These are phyloP conservation scores for Naja naja DNA, from an alignment of 2,113 vertebrate genomes.

Conservation along the genomic window DNA sequence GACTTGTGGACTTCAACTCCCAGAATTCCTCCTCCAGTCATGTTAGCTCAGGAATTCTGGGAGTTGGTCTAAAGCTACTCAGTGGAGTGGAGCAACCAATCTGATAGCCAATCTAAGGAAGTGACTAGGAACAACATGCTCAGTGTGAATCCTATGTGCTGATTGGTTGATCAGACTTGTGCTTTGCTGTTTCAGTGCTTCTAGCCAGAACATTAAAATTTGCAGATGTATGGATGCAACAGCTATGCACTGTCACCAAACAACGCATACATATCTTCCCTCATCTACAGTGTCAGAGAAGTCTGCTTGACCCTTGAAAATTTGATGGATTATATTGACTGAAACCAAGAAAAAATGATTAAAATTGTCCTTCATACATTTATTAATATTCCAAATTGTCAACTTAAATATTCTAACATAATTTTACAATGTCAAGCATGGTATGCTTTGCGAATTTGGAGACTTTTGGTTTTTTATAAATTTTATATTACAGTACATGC, in stretches of 20 bases:
- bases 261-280: neutral
- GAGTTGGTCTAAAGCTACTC: neutral
- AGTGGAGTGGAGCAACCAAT: neutral
- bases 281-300: neutral
- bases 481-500: neutral
- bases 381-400: neutral
- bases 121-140: neutral
- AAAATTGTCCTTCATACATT: neutral
- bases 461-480: neutral
- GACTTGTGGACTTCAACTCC: no score
- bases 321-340: neutral
- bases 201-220: no score
- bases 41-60: no score
- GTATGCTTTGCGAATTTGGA: neutral
- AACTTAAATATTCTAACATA: neutral
- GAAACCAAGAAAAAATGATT: neutral
- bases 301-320: neutral
- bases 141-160: neutral
- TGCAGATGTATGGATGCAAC: no score
- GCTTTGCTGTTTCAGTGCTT: neutral
- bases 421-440: neutral
- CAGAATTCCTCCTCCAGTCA: no score
- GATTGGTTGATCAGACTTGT: neutral
- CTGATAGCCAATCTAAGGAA: neutral
- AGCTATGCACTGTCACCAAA: neutral